Percentiles rank a stretch among this genome's conserved stretches.
These are phyloP conservation scores for Periparus ater DNA, from an alignment of 2,797 vertebrate species.

Conservation along the genomic window DNA sequence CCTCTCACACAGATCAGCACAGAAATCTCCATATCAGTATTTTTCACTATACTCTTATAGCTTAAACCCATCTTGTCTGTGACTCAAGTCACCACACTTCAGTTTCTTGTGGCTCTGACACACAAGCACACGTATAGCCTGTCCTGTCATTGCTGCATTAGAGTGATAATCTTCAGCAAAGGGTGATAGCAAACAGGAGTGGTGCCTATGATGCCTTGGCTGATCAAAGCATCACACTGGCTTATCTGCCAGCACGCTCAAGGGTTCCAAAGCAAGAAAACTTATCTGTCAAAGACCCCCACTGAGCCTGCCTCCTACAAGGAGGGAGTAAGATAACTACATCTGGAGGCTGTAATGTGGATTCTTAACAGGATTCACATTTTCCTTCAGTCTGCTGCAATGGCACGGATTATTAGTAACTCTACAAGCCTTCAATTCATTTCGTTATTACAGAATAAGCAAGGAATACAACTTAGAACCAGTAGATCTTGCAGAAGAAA, in stretches of 20 bases:
- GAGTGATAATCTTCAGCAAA: not conserved
- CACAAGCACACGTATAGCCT: not conserved
- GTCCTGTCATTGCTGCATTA: not conserved
- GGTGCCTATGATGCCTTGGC: not conserved
- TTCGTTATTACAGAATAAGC: conserved; percentile 24
- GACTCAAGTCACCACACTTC: not conserved
- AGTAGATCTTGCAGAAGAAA: conserved; percentile 12
- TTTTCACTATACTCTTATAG: not conserved
- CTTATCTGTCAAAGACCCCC: not conserved
- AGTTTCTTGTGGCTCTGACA: not conserved
- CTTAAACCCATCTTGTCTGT: not conserved
- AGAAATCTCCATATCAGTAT: not conserved
- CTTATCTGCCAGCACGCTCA: not conserved
- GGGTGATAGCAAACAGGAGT: not conserved
- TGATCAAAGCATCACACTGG: not conserved
- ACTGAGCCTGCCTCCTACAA: not conserved
- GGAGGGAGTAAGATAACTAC: not conserved
- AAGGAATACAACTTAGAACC: not conserved
- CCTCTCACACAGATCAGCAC: not conserved
- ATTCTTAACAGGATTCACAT: not conserved
- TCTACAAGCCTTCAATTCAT: not conserved
- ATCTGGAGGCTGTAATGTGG: not conserved
- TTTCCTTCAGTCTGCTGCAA: not conserved
- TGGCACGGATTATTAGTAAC: not conserved
- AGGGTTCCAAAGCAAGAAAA: not conserved